Percentiles rank a stretch among this genome's conserved stretches.
Evolutionary conservation across 2,797 vertebrate genomes (phyloP).

Genomic region (Microctenopoma stevenorrisi): DNA sequence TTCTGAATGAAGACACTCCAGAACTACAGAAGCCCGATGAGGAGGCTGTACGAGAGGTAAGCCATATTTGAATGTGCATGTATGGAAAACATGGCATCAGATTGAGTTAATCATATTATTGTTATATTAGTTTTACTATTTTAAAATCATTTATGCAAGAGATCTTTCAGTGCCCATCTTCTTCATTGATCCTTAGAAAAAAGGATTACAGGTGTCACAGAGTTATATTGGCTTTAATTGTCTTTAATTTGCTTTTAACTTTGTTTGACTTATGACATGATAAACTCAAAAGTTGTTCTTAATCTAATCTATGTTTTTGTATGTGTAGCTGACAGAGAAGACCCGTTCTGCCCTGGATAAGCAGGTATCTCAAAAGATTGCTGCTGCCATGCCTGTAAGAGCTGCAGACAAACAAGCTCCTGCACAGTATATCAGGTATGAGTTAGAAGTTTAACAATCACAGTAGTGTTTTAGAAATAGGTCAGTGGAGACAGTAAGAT

Average conservation of each 20-base stretch:
- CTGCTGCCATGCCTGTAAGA: slow-evolving; percentile 98
- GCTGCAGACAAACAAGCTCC: slow-evolving; percentile 98
- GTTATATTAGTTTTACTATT: neutral
- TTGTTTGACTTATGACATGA: neutral
- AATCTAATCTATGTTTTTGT: slow-evolving; percentile 20
- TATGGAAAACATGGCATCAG: neutral
- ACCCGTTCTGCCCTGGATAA: slow-evolving; percentile 94
- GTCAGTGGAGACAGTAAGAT: rapidly evolving
- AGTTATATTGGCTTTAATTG: neutral
- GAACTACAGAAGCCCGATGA: slow-evolving; percentile 95
- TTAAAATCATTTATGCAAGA: neutral
- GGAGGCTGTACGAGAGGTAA: slow-evolving; percentile 93
- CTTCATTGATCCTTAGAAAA: neutral
- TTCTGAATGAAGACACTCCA: slow-evolving; percentile 92
- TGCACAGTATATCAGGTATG: slow-evolving; percentile 96
- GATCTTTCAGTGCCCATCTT: neutral
- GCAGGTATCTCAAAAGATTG: slow-evolving; percentile 97
- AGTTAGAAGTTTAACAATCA: neutral
- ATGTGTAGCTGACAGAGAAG: slow-evolving; percentile 93
- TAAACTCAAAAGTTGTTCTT: neutral
- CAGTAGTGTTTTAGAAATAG: neutral
- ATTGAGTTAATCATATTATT: neutral
- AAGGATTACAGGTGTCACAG: neutral
- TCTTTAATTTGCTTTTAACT: neutral
- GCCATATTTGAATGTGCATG: neutral